Base-by-base conservation (phyloP, 2,113 vertebrate genomes). In the Pycnonotus jocosus region DNA sequence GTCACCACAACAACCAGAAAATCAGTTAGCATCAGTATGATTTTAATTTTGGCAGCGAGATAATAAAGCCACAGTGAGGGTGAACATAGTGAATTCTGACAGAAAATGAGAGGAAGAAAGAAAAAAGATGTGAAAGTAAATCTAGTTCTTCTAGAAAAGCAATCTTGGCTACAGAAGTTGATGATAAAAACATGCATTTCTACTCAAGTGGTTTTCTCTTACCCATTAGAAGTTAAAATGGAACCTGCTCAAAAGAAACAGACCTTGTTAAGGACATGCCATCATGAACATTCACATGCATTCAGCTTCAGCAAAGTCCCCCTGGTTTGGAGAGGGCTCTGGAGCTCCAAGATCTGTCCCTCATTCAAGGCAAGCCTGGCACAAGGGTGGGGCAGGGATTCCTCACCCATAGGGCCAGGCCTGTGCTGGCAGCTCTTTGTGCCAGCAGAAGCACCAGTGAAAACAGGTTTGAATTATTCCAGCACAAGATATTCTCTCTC, bases 1-100 rank as follows among this genome's bases (percentile, higher is more conserved):
- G 82, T 89, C 92, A 94, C 71, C 88, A 85, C 90, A 81, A 82
- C 87, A 88, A 74, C 68, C 80, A 92, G 86, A 94, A 96, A 95
- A 94, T 91, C 89, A 92, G 86, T 90, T 92, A 77, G 57, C 82
- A 80, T 91, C 86, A 83, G 92, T 60, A 64, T 10, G 16, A 94
- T 93, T 95, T 95, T 80, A 78, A 94, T 92, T 80, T 64, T 87
- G 86, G 83, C 93, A 86, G 82, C 1, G 0, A 88, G 78, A 83
- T 88, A 93, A 86, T 78, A 88, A 90, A 83, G 76, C 71, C 68
- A 48, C 64, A 71, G 79, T 12, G 42, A 82, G 70, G 44, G 24
- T 23, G 74, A 95, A 44, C 11, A 1, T 21, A 80, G 89, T 45
- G 60, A 81, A 64, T 60, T 73, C 62, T 88, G 93, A 95, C 68